These are phyloP conservation scores for Phocoena phocoena DNA, from an alignment of 2,113 vertebrate genomes.

Conservation along the genomic window DNA sequence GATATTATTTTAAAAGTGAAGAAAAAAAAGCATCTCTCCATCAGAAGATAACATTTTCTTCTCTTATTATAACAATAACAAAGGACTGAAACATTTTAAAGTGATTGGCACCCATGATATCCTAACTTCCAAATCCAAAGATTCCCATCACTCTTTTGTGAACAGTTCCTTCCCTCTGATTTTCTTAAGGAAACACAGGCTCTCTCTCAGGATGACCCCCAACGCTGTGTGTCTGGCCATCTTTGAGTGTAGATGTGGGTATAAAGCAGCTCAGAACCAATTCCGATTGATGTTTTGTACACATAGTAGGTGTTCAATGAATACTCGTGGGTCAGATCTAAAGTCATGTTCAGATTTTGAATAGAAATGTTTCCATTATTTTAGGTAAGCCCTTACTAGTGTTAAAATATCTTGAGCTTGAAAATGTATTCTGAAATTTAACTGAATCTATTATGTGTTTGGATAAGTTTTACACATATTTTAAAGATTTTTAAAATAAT, in stretches of 20 bases:
- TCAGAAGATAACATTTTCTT: neutral
- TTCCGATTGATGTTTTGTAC: accelerated
- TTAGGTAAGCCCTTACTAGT: too few relatives aligned
- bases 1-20: neutral
- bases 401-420: neutral
- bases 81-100: neutral
- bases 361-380: neutral
- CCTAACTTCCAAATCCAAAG: neutral
- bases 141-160: accelerated
- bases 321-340: accelerated
- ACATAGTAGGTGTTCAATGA: neutral
- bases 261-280: accelerated
- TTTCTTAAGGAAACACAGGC: neutral
- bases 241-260: accelerated
- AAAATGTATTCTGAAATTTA: neutral
- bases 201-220: accelerated
- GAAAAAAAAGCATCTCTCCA: neutral
- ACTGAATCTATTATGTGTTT: neutral
- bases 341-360: accelerated
- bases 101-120: neutral
- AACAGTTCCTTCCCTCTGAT: neutral
- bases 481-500: neutral
- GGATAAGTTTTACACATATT: neutral
- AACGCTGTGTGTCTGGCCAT: accelerated
- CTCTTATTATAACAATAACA: neutral